Evolutionary conservation across 2,113 vertebrate species (phyloP).

Genomic region (Pithys albifrons): DNA sequence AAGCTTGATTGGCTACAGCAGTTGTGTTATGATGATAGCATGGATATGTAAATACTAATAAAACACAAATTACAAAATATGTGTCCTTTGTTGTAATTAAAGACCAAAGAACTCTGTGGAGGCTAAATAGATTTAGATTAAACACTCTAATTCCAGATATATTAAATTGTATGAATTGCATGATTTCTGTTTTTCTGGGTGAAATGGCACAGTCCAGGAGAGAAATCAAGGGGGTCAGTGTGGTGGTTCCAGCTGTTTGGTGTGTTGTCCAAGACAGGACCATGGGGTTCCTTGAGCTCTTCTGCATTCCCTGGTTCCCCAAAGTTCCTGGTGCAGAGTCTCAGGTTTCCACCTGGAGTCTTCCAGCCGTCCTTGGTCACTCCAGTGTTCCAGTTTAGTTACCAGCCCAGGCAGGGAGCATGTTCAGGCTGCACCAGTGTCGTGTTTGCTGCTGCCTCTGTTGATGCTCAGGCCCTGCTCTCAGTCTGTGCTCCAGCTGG

Average conservation of each 20-base stretch:
- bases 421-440: fast-evolving
- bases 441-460: neutral
- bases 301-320: neutral
- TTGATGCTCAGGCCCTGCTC: neutral
- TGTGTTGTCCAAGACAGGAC: neutral
- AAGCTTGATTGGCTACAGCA: neutral
- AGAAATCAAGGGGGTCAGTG: fast-evolving
- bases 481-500: neutral
- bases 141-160: neutral
- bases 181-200: neutral
- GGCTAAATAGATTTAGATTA: neutral
- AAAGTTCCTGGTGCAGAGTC: neutral
- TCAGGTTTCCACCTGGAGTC: neutral
- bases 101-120: neutral
- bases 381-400: neutral
- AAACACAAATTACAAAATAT: neutral
- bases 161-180: neutral
- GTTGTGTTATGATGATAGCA: neutral
- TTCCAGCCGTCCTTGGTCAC: neutral
- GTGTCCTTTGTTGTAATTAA: neutral
- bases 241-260: neutral
- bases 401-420: neutral
- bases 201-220: neutral
- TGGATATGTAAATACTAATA: neutral
- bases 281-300: neutral